Evolutionary conservation across 2,113 vertebrate species (phyloP).

Genomic region (Pseudorasbora parva): DNA sequence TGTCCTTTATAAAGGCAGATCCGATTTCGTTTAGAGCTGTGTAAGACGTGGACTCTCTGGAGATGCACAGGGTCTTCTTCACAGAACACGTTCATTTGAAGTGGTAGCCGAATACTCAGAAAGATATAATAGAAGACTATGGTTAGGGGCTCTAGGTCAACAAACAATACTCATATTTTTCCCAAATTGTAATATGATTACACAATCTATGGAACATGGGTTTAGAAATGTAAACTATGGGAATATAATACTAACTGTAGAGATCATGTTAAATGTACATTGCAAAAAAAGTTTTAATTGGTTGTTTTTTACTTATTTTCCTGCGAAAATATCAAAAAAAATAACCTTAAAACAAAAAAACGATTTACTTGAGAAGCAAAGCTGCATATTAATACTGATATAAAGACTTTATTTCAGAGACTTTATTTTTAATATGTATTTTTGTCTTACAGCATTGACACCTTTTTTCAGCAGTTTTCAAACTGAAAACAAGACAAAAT

Average conservation of each 20-base stretch:
- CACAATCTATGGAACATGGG: slow-evolving; percentile 61
- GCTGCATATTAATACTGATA: background rate
- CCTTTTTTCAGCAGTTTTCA: background rate
- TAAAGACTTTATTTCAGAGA: background rate
- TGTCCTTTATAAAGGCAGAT: slow-evolving; percentile 60
- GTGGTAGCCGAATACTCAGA: slow-evolving; percentile 57
- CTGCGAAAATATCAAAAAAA: background rate
- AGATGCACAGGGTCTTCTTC: slow-evolving; percentile 67
- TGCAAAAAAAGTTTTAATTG: background rate
- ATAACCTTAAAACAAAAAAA: background rate
- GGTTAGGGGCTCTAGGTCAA: slow-evolving; percentile 60
- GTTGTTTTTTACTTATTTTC: background rate
- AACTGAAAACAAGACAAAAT: background rate
- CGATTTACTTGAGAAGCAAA: background rate
- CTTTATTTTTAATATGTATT: background rate
- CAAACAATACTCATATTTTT: slow-evolving; percentile 64
- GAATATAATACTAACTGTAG: slow-evolving; percentile 58
- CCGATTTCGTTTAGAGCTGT: slow-evolving; percentile 59
- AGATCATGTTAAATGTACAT: slow-evolving; percentile 33
- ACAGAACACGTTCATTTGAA: slow-evolving; percentile 53
- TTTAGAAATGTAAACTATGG: slow-evolving; percentile 64
- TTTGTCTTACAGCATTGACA: background rate
- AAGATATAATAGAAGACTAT: slow-evolving; percentile 59
- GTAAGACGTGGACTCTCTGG: slow-evolving; percentile 63
- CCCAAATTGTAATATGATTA: slow-evolving; percentile 67